Evolutionary conservation across 1,140 invertebrate species (phyloP).

Genomic region (Drosophila busckii): DNA sequence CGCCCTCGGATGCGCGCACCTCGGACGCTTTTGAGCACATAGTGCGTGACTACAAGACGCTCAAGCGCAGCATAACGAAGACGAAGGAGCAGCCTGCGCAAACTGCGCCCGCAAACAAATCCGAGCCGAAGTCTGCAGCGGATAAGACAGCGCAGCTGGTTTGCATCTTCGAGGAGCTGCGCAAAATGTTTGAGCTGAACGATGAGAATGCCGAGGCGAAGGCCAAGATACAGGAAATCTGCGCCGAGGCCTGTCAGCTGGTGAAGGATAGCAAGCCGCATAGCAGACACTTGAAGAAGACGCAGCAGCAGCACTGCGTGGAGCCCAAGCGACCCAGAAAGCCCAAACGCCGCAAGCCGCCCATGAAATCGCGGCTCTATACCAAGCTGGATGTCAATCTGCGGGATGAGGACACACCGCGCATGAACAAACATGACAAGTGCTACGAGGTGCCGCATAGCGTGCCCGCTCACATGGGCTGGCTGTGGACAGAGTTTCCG

Average conservation of each 20-base stretch:
- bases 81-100: not conserved
- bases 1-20: not conserved
- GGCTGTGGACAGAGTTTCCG: slow-evolving; percentile 66
- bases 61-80: slow-evolving; percentile 35
- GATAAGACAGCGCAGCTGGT: too few relatives aligned
- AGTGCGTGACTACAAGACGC: slow-evolving; percentile 25
- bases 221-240: slow-evolving; percentile 32
- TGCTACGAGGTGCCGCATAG: slow-evolving; percentile 6
- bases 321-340: slow-evolving; percentile 3
- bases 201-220: not conserved
- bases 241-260: slow-evolving; percentile 36
- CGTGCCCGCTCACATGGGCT: slow-evolving; percentile 74
- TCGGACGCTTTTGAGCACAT: slow-evolving; percentile 47
- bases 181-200: slow-evolving; percentile 34
- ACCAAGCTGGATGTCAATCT: not conserved
- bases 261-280: slow-evolving; percentile 8
- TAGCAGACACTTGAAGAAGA: not conserved
- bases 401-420: too few relatives aligned
- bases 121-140: not conserved
- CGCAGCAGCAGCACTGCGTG: not conserved
- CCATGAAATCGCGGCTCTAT: slow-evolving; percentile 34
- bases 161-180: slow-evolving; percentile 53
- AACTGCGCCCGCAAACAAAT: not conserved
- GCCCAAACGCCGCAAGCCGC: not conserved
- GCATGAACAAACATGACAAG: too few relatives aligned